Evolutionary conservation across 2,113 vertebrate species (phyloP), one percentile per base, ranked within the genome.

Genomic region (Crypturellus undulatus): DNA sequence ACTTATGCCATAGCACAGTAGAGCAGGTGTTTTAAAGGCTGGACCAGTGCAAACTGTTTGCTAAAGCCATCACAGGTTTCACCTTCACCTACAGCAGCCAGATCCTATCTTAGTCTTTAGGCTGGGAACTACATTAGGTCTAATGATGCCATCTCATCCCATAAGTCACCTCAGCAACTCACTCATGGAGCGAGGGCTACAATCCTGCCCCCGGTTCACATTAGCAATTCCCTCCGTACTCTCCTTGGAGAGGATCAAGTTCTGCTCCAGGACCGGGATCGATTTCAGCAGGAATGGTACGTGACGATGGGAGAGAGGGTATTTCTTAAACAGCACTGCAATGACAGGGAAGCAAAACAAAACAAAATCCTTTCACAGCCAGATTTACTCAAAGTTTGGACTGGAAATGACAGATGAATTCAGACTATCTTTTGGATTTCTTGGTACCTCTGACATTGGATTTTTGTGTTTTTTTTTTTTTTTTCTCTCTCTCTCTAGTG

Each of bases 11-110:
- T 0, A 40, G 25, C 28, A 34, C 30, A 59, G 28, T 26, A 88
- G 58, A 62, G 49, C 6, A 24, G 21, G 1, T 14, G 20, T 64
- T 87, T 36, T n/a, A 17, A 84, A 80, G 51, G 65, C 18, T 24
- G 5, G 25, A 13, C 16, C 24, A 34, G 9, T 47, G 4, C 0
- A 6, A 4, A 49, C 4, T n/a, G 49, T n/a, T 3, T 30, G 38
- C 21, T 19, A 19, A 52, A n/a, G 7, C 9, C 22, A 5, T n/a
- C 70, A 34, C n/a, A 68, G 86, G 7, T 24, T 59, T 28, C 38
- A 20, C 15, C 15, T 0, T 58, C 72, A 36, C 9, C 49, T 25
- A 16, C 8, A 71, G 54, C 62, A 59, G 34, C 38, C 28, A 43
- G 20, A 63, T 65, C 25, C 17, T 32, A 67, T 42, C 49, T 58